phyloP scores from a whole-genome alignment of 2,888 invertebrate genomes.

The Ceramica pisi region DNA sequence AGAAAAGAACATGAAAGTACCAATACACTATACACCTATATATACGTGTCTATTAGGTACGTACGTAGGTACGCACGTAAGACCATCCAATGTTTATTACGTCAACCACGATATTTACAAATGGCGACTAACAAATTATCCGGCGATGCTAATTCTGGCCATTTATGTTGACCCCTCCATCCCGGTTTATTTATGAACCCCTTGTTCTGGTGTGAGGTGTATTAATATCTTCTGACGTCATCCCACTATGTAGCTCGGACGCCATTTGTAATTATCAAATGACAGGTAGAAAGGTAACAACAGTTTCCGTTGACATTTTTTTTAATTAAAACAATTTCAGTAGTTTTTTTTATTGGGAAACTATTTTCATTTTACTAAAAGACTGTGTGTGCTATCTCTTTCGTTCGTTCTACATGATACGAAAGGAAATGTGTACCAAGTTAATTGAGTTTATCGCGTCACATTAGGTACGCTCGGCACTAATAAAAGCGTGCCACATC shows the following conservation, averaged over 20 bases:
- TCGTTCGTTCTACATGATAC: conserved; percentile 21
- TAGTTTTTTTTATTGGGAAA: conserved; percentile 20
- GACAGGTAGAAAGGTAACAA: conserved; percentile 29
- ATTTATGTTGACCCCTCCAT: conserved; percentile 53
- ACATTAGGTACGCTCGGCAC: conserved; percentile 35
- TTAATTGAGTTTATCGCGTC: conserved; percentile 60
- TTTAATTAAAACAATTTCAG: conserved; percentile 18
- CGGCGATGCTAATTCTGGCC: conserved; percentile 54
- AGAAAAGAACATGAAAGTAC: conserved; percentile 32
- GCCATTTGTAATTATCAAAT: conserved; percentile 50
- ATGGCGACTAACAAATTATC: conserved; percentile 61
- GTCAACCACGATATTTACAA: conserved; percentile 61
- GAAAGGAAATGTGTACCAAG: conserved; percentile 48
- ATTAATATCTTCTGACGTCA: conserved; percentile 63
- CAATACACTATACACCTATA: not conserved
- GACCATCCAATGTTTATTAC: conserved; percentile 41
- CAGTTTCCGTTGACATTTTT: conserved; percentile 22
- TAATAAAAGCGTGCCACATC: conserved; percentile 46
- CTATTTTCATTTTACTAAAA: conserved; percentile 23
- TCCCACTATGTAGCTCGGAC: conserved; percentile 28
- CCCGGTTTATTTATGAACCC: conserved; percentile 59
- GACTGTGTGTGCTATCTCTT: conserved; percentile 33
- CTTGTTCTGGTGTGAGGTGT: conserved; percentile 50
- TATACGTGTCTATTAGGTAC: not conserved
- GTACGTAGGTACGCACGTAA: conserved; percentile 12